Evolutionary conservation across 2,113 vertebrate genomes (phyloP).

Genomic region (Polyodon spathula): DNA sequence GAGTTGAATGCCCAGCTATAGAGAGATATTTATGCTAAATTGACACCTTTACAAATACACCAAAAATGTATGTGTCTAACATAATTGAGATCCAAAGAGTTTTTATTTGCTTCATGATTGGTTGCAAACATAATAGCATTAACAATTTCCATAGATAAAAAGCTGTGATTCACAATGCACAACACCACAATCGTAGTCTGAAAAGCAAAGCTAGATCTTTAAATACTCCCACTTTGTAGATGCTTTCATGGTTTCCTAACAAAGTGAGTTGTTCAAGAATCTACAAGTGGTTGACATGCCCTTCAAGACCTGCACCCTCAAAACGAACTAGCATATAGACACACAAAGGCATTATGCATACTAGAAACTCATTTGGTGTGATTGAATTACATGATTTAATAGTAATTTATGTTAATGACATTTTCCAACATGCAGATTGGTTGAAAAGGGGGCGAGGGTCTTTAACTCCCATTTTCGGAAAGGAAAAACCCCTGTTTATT

Average conservation of each 20-base stretch:
- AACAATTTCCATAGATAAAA: slow-evolving; percentile 34
- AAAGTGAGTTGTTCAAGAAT: slow-evolving; percentile 44
- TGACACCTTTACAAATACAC: too few relatives aligned
- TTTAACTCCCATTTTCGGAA: too few relatives aligned
- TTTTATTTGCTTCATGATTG: background rate
- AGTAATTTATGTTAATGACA: too few relatives aligned
- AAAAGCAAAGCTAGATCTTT: slow-evolving; percentile 11
- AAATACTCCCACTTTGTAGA: slow-evolving; percentile 20
- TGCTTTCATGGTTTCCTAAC: slow-evolving; percentile 8
- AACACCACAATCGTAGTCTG: slow-evolving; percentile 23
- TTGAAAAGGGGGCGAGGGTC: too few relatives aligned
- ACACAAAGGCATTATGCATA: slow-evolving; percentile 30
- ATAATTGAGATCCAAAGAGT: slow-evolving; percentile 35
- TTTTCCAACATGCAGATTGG: too few relatives aligned
- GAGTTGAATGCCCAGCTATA: too few relatives aligned
- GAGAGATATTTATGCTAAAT: too few relatives aligned
- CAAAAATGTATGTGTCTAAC: too few relatives aligned
- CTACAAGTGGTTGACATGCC: slow-evolving; percentile 47
- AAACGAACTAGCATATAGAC: slow-evolving; percentile 41
- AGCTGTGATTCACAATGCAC: slow-evolving; percentile 36
- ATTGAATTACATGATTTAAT: background rate
- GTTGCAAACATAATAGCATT: background rate
- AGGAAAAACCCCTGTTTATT: too few relatives aligned
- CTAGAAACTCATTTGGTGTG: slow-evolving; percentile 25
- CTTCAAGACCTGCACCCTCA: slow-evolving; percentile 52